Evolutionary conservation across 2,888 invertebrate genomes (phyloP).

Genomic region (Mesopsocus fuscifrons): DNA sequence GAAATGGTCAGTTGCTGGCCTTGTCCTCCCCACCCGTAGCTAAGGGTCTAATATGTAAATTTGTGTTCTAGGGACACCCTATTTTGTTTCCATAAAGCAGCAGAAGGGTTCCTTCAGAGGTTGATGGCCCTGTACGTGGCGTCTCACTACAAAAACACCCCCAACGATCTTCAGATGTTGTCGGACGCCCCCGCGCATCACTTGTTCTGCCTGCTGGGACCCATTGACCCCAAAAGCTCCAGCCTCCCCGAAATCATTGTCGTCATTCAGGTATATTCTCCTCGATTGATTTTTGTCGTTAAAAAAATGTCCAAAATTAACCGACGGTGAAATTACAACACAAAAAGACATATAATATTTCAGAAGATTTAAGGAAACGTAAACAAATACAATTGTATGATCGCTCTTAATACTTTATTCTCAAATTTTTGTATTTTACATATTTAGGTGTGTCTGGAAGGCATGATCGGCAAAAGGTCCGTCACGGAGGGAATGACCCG

Average conservation of each 20-base stretch:
- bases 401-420: no score
- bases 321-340: no score
- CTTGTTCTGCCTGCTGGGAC: constrained; percentile 83
- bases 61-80: constrained; percentile 50
- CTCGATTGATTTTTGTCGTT: background rate
- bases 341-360: background rate
- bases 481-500: constrained; percentile 61
- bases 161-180: constrained; percentile 95
- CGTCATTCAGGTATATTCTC: constrained; percentile 49
- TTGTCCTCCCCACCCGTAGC: no score
- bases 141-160: constrained; percentile 98
- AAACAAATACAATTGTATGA: background rate
- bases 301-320: constrained; percentile 4
- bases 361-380: no score
- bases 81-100: constrained; percentile 90
- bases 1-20: no score
- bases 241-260: constrained; percentile 82
- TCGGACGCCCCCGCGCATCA: constrained; percentile 98
- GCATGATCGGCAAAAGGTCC: constrained; percentile 39
- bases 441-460: constrained; percentile 42
- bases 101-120: constrained; percentile 78
- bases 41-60: no score
- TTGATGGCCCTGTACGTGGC: constrained; percentile 88
- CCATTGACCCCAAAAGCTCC: constrained; percentile 46
- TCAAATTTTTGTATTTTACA: no score